Evolutionary conservation across 2,113 vertebrate species (phyloP), one percentile per base, ranked within the genome.

Genomic region (Tricholaema leucomelas): DNA sequence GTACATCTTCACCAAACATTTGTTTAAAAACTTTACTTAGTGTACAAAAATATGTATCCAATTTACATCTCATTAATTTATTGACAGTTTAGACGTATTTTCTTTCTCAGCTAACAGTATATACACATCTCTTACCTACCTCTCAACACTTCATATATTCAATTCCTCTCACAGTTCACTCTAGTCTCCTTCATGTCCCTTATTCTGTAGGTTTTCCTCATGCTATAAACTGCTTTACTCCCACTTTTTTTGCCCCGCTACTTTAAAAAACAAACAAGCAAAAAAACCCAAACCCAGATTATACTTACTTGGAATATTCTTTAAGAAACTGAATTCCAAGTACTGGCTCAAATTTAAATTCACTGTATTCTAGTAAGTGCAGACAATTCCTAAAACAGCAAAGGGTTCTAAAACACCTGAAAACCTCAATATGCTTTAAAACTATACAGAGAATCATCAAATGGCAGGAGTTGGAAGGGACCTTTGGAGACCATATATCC

Each of bases 241-340:
- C 4, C 35, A 38, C 2, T 2, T 64, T 56, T 24, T 81, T 70
- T 56, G 25, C 33, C 38, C 9, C 78, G 4, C 4, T 50, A 18
- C 3, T 13, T 6, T 8, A 10, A 21, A 48, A 48, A 1, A 58
- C 17, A 44, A 52, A 27, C n/a, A n/a, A n/a, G n/a, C n/a, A 3
- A 1, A 10, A 15, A 50, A 1, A 50, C 13, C 38, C 46, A 27
- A 3, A 1, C n/a, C n/a, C n/a, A 12, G 12, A 75, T 24, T 24
- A 3, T n/a, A 33, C 11, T 38, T 84, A 42, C 63, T n/a, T n/a
- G n/a, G n/a, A n/a, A n/a, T n/a, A n/a, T n/a, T n/a, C n/a, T 40
- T n/a, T n/a, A n/a, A n/a, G n/a, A n/a, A 73, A 50, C 1, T 61
- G 23, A 89, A 82, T 40, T 7, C 24, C 36, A 80, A 20, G 10